These are phyloP conservation scores for Umimayanthus chanpuru DNA, from an alignment of 92 coral and sea anemone genomes.

Conservation along the genomic window DNA sequence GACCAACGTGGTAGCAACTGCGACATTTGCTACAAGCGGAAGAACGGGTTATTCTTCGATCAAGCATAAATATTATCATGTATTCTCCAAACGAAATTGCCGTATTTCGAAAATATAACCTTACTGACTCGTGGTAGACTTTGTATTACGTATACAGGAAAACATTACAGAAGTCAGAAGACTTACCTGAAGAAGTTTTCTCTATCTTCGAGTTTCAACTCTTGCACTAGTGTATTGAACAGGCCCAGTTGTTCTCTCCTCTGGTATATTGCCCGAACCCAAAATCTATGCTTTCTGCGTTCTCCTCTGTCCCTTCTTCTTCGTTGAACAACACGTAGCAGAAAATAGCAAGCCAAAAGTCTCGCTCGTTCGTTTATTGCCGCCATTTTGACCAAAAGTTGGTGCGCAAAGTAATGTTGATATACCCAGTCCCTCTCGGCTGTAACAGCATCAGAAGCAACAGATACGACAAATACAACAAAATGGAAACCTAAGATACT, in stretches of 20 bases:
- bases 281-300: constrained; percentile 37
- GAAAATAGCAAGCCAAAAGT: constrained; percentile 39
- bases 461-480: too few relatives aligned
- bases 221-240: too few relatives aligned
- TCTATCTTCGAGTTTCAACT: constrained; percentile 16
- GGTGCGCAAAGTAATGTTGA: constrained; percentile 1
- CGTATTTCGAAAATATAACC: too few relatives aligned
- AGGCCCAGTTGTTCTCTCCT: constrained; percentile 45
- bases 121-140: constrained; percentile 3
- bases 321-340: constrained; percentile 40
- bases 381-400: constrained; percentile 17
- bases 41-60: constrained; percentile 19
- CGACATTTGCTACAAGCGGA: background rate
- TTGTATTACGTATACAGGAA: background rate
- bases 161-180: constrained; percentile 12
- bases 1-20: constrained; percentile 6
- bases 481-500: too few relatives aligned
- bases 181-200: constrained; percentile 26
- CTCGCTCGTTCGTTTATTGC: constrained; percentile 26
- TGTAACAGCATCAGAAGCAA: background rate
- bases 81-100: constrained; percentile 7
- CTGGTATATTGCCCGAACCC: constrained; percentile 46
- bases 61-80: constrained; percentile 12
- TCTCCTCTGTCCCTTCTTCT: constrained; percentile 45
- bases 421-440: constrained; percentile 5